Base-by-base conservation (phyloP, 1,140 invertebrate genomes). In the Hylaeus volcanicus region DNA sequence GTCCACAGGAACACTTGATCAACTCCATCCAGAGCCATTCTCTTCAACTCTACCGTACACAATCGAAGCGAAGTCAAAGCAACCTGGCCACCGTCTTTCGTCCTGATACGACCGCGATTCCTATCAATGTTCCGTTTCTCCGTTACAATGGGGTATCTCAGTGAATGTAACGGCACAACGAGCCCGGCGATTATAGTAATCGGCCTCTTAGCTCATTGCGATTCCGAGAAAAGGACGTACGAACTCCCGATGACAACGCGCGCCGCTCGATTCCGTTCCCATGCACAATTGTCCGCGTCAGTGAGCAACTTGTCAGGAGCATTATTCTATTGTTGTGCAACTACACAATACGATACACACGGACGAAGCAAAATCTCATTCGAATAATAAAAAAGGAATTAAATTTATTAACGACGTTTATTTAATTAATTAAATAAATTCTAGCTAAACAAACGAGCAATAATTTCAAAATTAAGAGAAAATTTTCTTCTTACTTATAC, bases 161-260 rank as follows among this genome's bases (percentile, higher is more conserved):
- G 3, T 15, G 53, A 41, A 41, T 51, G 55, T 79, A 79, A 79
- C 70, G 51, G 60, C 51, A 55, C 61, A 79, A 79, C 77, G 71
- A 79, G 77, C 77, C 51, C 61, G 77, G 11, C 77, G 77, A 79
- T 79, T 79, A 79, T 58, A 79, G 70, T 79, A 79, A 79, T 79
- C 77, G 77, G 70, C 71, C 77, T 74, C 70, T 79, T 79, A 79
- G 70, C 77, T 79, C 71, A 79, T 79, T 79, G 74, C 69, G 9
- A 72, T 79, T 79, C 77, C 56, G 71, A 79, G 77, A 79, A 79
- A 79, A 79, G 77, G 43, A 74, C 77, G 77, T 65, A 41, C 70
- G 77, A 72, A 65, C 73, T 58, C 61, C 73, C 77, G 77, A 79
- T 79, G 71, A 74, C 71, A 79, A 66, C 45, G n/a, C 45, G 64